phyloP scores from a whole-genome alignment of 2,797 vertebrate species.

The Psittacula derbiana region DNA sequence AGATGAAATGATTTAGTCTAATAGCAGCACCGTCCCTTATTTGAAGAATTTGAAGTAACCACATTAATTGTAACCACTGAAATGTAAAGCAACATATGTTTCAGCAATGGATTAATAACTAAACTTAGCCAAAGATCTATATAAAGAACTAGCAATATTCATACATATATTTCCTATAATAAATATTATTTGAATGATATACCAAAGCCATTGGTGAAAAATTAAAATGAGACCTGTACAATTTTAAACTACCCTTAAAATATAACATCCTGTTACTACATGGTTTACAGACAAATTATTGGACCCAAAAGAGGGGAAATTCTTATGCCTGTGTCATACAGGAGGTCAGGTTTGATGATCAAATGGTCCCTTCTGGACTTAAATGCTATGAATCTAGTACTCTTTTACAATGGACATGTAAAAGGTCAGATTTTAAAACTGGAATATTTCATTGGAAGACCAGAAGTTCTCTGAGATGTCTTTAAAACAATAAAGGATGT shows the following conservation, averaged over 20 bases:
- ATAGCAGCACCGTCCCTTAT: not conserved
- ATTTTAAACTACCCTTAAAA: slow-evolving; percentile 12
- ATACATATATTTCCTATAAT: not conserved
- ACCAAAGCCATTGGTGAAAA: not conserved
- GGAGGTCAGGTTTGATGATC: slow-evolving; percentile 23
- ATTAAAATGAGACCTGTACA: not conserved
- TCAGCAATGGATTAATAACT: slow-evolving; percentile 17
- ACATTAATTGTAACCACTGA: not conserved
- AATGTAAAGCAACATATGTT: slow-evolving; percentile 20
- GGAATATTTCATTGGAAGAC: slow-evolving; percentile 26
- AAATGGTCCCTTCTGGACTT: not conserved
- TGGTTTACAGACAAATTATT: slow-evolving; percentile 29
- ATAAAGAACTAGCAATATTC: not conserved
- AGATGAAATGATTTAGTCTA: not conserved
- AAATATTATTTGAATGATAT: slow-evolving; percentile 23
- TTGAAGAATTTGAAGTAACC: not conserved
- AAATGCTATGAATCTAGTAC: slow-evolving; percentile 33
- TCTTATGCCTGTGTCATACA: not conserved
- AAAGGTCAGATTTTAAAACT: slow-evolving; percentile 47
- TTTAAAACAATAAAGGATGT: not conserved
- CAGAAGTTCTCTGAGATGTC: not conserved
- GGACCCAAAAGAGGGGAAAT: slow-evolving; percentile 14
- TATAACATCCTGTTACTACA: slow-evolving; percentile 8
- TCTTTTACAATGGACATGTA: not conserved
- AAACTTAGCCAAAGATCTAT: not conserved